Evolutionary conservation across 2,888 invertebrate genomes (phyloP), one percentile per base, ranked within the genome.

Genomic region (Spodoptera picta): DNA sequence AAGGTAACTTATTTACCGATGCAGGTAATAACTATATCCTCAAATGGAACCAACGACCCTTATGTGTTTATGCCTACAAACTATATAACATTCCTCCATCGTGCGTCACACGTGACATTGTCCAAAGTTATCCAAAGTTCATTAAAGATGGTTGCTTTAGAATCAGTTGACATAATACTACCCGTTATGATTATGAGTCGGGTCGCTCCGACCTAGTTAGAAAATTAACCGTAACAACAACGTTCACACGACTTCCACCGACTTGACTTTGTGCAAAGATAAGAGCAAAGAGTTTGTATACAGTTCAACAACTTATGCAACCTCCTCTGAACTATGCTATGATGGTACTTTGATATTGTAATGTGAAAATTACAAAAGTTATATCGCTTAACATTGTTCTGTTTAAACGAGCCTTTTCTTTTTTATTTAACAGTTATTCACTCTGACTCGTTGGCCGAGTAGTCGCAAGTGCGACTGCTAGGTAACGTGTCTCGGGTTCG

Each of bases 231-330:
- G 49, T 41, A 41, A 27, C 44, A 27, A 24, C 46, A 12, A 27
- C 43, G 51, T 55, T 51, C 45, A 41, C 53, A 54, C 36, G 55
- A 31, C 52, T 60, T 46, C 54, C 45, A 53, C 31, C 4, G 7
- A 24, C 50, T 72, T 51, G 27, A 68, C 51, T 70, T 73, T 50
- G 56, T 50, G 42, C 56, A 54, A 66, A 66, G 56, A 54, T 57
- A 42, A 58, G 46, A 53, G 54, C 27, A 27, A 69, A 46, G 44
- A 70, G 57, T 71, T 65, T 65, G 52, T 49, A 44, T 51, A 45
- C 19, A 53, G 44, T 54, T 58, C 42, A 54, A 53, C n/a, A 44
- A 58, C 31, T 54, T 27, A 41, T 41, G 12, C 36, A 12, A 41
- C 44, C 41, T 49, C 9, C 36, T 36, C 9, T 36, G 2, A 36